Conservation (phyloP, 1,140 invertebrate genomes). For the Reticulitermes speratus region DNA sequence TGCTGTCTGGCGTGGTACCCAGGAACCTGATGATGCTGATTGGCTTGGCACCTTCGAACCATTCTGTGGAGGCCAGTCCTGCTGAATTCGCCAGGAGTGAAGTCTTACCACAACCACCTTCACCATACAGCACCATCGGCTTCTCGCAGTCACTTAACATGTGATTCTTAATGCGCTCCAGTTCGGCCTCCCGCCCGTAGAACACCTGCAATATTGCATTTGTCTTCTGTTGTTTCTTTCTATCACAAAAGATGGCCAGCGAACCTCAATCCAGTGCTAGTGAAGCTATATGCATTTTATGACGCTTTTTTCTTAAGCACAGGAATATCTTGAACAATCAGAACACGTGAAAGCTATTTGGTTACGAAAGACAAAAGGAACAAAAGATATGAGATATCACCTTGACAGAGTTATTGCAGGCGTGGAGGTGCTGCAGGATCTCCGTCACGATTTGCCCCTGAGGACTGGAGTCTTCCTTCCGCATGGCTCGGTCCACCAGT, state of each 20-base stretch:
- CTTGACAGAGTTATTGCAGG: conserved; percentile 94
- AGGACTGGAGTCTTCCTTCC: conserved; percentile 90
- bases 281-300: neutral
- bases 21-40: conserved; percentile 90
- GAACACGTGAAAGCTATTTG: no score
- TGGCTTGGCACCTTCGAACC: conserved; percentile 74
- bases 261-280: neutral
- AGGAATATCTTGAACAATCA: no score
- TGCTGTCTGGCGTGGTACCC: conserved; percentile 95
- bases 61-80: conserved; percentile 67
- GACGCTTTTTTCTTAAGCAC: no score
- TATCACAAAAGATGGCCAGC: no score
- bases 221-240: neutral
- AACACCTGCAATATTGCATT: conserved; percentile 65
- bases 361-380: no score
- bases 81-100: conserved; percentile 92
- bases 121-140: conserved; percentile 91
- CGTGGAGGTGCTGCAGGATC: conserved; percentile 94
- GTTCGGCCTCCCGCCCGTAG: conserved; percentile 86
- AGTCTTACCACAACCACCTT: conserved; percentile 97
- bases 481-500: conserved; percentile 89
- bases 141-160: conserved; percentile 83
- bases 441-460: conserved; percentile 94
- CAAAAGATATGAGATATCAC: conserved; percentile 43
- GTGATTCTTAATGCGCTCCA: conserved; percentile 80